A percentile compares a stretch with the other conserved stretches of the same genome.
phyloP scores from a whole-genome alignment of 2,113 vertebrate genomes.

The Pristiophorus japonicus region DNA sequence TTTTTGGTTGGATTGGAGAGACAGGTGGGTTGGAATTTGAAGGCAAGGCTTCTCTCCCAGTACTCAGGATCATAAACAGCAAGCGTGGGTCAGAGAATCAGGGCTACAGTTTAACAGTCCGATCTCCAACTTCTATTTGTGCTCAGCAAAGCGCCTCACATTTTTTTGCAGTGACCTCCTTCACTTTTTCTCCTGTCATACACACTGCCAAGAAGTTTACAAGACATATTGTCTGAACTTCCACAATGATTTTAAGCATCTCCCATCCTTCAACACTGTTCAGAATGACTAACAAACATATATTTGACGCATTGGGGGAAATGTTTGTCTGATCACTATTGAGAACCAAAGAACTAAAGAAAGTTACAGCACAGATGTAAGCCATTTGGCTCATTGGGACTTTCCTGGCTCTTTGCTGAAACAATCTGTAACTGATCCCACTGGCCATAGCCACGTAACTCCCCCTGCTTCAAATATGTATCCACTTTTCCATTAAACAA shows the following conservation, averaged over 20 bases:
- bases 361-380: background rate
- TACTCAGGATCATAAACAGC: background rate
- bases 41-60: background rate
- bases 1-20: background rate
- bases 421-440: background rate
- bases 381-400: background rate
- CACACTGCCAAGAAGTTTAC: background rate
- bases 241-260: background rate
- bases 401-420: background rate
- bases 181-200: background rate
- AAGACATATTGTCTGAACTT: background rate
- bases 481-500: background rate
- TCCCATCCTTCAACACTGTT: background rate
- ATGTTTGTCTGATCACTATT: background rate
- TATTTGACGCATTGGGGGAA: background rate
- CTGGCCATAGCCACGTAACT: background rate
- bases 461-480: background rate
- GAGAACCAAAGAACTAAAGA: background rate
- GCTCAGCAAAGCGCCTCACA: background rate
- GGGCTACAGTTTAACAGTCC: background rate
- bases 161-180: background rate
- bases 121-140: background rate
- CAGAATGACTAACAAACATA: background rate
- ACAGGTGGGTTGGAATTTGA: background rate
- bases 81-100: background rate